Evolutionary conservation across 2,113 vertebrate species (phyloP).

Genomic region (Indri indri): DNA sequence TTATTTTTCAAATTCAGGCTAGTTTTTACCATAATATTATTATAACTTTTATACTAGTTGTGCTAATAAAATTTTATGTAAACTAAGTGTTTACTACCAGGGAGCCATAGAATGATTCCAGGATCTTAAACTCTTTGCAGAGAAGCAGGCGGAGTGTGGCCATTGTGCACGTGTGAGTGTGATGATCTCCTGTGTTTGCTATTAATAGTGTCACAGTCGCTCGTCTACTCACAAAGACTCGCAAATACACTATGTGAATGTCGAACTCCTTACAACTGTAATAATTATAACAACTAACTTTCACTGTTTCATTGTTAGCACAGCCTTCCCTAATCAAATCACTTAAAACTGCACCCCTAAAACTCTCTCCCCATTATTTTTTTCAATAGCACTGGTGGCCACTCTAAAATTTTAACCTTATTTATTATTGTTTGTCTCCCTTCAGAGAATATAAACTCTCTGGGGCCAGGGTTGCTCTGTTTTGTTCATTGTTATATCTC

Average conservation of each 20-base stretch:
- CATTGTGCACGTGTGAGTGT: neutral
- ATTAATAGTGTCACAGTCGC: neutral
- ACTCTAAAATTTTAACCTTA: neutral
- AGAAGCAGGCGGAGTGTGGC: neutral
- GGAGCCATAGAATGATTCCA: neutral
- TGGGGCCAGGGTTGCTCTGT: neutral
- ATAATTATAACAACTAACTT: neutral
- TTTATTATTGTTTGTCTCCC: neutral
- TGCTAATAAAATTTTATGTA: neutral
- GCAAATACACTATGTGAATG: neutral
- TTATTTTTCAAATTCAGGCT: neutral
- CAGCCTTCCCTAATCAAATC: neutral
- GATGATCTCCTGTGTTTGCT: neutral
- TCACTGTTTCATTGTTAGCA: too few relatives aligned
- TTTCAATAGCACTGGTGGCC: neutral
- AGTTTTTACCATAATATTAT: constrained; percentile 8
- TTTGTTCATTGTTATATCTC: neutral
- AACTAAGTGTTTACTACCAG: neutral
- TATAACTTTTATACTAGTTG: neutral
- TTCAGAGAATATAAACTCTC: neutral
- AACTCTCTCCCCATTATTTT: neutral
- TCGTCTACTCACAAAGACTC: neutral
- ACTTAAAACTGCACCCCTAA: neutral
- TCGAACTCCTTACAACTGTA: neutral
- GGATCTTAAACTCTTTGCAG: neutral